A percentile compares a stretch with the other conserved stretches of the same genome.
These are phyloP conservation scores for Corella eumyota DNA, from an alignment of 23 tunicate genomes.

Conservation along the genomic window DNA sequence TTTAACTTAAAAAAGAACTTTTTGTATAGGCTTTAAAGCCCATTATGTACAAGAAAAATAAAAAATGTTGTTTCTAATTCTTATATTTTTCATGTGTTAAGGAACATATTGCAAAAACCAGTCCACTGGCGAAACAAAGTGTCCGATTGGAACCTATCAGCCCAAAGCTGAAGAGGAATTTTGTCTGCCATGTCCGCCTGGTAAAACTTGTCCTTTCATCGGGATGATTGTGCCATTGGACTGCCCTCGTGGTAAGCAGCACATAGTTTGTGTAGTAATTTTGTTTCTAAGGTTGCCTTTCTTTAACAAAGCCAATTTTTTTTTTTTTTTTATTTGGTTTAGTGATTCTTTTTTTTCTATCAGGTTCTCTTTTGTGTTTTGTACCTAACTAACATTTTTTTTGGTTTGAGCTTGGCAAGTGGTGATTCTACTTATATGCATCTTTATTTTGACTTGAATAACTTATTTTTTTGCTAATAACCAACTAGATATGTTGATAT, in stretches of 20 bases:
- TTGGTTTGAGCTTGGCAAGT: no score
- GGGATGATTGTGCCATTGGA: conserved; percentile 44
- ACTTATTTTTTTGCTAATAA: no score
- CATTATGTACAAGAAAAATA: no score
- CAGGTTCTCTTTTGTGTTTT: no score
- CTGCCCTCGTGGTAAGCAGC: conserved; percentile 58
- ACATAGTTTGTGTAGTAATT: background rate
- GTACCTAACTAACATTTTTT: no score
- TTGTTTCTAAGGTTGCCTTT: background rate
- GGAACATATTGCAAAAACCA: conserved; percentile 62
- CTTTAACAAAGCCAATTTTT: background rate
- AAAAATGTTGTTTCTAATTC: no score
- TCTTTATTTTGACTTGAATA: no score
- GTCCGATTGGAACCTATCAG: conserved; percentile 88
- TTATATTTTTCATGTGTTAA: no score
- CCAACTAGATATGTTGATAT: no score
- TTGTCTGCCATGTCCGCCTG: conserved; percentile 79
- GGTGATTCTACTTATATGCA: no score
- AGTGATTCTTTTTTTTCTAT: no score
- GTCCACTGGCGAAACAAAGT: conserved; percentile 12
- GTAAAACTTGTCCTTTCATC: conserved; percentile 57
- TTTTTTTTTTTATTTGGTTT: background rate
- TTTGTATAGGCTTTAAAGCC: no score
- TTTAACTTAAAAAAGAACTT: background rate
- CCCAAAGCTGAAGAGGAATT: conserved; percentile 10